Evolutionary conservation across 1,140 invertebrate genomes (phyloP), one percentile per base, ranked within the genome.

Genomic region (Drosophila ironensis): DNA sequence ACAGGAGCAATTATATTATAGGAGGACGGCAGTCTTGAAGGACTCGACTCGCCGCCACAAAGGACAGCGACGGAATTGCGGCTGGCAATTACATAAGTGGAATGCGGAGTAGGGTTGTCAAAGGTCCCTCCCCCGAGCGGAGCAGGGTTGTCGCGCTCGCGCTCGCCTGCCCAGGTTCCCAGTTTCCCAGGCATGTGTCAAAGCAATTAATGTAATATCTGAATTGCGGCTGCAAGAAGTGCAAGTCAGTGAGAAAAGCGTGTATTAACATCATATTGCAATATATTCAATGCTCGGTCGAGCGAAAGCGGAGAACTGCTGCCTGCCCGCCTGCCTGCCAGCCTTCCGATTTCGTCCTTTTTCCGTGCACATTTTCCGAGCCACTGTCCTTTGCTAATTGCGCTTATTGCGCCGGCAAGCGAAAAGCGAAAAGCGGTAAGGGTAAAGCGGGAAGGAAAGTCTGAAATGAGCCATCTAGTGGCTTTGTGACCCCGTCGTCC

Each of bases 401-500:
- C 64, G 50, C 80, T 74, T 86, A 84, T 86, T 84, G 86, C 61
- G 53, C 57, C 25, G 53, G 22, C 53, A 28, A 48, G 44, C 37
- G 42, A 47, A 33, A 46, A 25, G 47, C 22, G 17, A 61, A 35
- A 20, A 37, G n/a, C n/a, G n/a, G n/a, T n/a, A n/a, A n/a, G n/a
- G n/a, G n/a, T n/a, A 24, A 46, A 61, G 4, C n/a, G 17, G 1
- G 8, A 16, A 37, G 35, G 54, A 33, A 70, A 59, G 12, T 51
- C 25, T 45, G 16, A 60, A 52, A 48, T 45, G 27, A 59, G 40
- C 30, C 45, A 40, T 47, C 37, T 27, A 8, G 37, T 48, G 44
- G 25, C 20, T 38, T 53, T 28, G 28, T 27, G 25, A 17, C 24
- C n/a, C n/a, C n/a, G n/a, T n/a, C n/a, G n/a, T n/a, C n/a, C n/a